phyloP scores from a whole-genome alignment of 1,140 invertebrate species.

The Drosophila pandora region DNA sequence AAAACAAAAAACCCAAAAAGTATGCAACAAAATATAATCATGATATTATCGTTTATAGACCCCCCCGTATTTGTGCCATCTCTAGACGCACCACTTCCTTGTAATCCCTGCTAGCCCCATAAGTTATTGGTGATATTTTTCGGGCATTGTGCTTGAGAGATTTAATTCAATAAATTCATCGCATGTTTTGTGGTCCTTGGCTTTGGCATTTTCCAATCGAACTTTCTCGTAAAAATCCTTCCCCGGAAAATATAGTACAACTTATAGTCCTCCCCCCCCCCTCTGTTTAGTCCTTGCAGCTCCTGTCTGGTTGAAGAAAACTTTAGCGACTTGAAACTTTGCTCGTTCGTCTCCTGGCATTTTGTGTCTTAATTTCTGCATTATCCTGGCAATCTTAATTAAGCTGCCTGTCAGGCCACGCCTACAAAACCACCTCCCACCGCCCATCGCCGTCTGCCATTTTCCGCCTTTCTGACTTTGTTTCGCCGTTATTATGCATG shows the following conservation, averaged over 20 bases:
- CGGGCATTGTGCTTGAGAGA: constrained; percentile 31
- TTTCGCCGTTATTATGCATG: constrained; percentile 9
- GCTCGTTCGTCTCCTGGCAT: constrained; percentile 15
- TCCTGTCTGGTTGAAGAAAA: neutral
- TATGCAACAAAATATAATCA: neutral
- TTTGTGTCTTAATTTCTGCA: constrained; percentile 58
- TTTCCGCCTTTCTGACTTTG: constrained; percentile 4
- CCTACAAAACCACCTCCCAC: neutral
- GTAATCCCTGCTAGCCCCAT: neutral
- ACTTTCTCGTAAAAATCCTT: constrained; percentile 14
- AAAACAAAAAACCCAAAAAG: neutral
- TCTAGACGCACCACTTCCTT: neutral
- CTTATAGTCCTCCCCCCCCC: neutral
- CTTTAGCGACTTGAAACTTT: constrained; percentile 21
- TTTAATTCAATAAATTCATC: constrained; percentile 53
- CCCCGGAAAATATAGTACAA: neutral
- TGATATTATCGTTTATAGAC: too few species aligned
- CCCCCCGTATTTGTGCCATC: neutral
- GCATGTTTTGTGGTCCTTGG: constrained; percentile 24
- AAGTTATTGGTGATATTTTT: constrained; percentile 8
- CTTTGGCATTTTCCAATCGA: constrained; percentile 24
- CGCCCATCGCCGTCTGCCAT: constrained; percentile 11
- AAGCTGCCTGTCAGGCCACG: constrained; percentile 49
- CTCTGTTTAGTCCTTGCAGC: neutral
- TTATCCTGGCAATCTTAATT: constrained; percentile 66